Evolutionary conservation across 2,888 invertebrate genomes (phyloP), one percentile per base, ranked within the genome.

Genomic region (Calameuta pallipes): DNA sequence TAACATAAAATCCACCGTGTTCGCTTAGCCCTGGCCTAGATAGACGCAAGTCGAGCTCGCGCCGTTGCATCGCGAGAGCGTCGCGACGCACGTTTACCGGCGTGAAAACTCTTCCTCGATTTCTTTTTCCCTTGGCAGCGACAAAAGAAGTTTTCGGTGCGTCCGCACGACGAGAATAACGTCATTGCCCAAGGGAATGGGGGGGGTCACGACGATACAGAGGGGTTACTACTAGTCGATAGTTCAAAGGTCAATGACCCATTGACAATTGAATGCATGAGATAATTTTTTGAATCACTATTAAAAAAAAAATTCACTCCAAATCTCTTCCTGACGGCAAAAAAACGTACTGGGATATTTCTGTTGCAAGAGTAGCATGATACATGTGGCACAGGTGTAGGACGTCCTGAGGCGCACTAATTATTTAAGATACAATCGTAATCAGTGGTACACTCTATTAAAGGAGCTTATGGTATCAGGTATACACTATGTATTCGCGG

Each of bases 1-100:
- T 6, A 56, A 6, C 23, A 56, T 56, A 56, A 23, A 23, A 15
- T 56, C 23, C 41, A 9, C 41, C 41, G 56, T 56, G 56, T 56
- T 56, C 56, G 56, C 56, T 88, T 90, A 91, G 90, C 91, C 91
- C 89, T 91, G 91, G 91, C 91, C 91, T 91, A 91, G 91, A 91
- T 91, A 90, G 86, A 79, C 75, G 74, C 75, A 68, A 56, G 15
- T 69, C 75, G 75, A 75, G 41, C 23, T 41, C 68, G 75, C 69
- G 71, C 71, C 71, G 71, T 33, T 34, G 71, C 71, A 34, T 31
- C 71, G 71, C 71, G 71, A 30, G 71, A 71, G 33, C 71, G 71
- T 56, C 56, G 23, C 56, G 56, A 56, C 56, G 56, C 56, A 23
- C 71, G 30, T 33, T 71, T 15, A 30, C 30, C 31, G 71, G 3